Base-by-base conservation (phyloP, 1,140 invertebrate species). In the Brachionus rotundiformis region DNA sequence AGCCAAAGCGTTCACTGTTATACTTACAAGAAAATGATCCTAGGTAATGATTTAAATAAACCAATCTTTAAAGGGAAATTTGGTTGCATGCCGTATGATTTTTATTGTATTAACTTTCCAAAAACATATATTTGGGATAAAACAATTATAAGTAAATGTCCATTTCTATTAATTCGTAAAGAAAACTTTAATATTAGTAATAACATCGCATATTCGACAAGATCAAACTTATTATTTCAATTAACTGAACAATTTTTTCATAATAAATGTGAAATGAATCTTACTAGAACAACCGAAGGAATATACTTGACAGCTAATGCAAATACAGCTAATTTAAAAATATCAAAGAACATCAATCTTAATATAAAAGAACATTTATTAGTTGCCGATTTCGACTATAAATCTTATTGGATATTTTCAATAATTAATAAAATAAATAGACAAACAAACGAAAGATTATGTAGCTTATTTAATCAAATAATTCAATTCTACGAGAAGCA, bases 361-460 rank as follows among this genome's bases (percentile, higher is more conserved):
- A 65, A 65, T 31, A 27, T 25, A 33, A 65, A 65, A n/a, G 63
- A 65, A 65, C 63, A 65, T 65, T 31, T 31, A 33, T 29, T 65
- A 31, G 13, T 65, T 6, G 63, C 63, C 3, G 63, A 65, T 65
- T 31, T 65, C 29, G 63, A 65, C 31, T 65, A 31, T 65, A 65
- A 65, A 65, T 65, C 8, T 16, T 68, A 68, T 68, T 68, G 63
- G 63, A 33, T 68, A 11, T 68, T 68, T 36, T 68, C 63, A 1
- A 11, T 68, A 31, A 33, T 68, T n/a, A 68, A 68, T 33, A 31
- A 68, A 68, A 68, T 68, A 33, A 68, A 68, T 33, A 31, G 13
- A 68, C 1, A 31, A 16, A 33, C n/a, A 3, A 68, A 68, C 11
- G 31, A 68, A 33, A 68, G 31, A 36, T 68, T 68, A 33, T 68